These are phyloP conservation scores for Laothoe populi DNA, from an alignment of 2,888 invertebrate genomes.

Conservation along the genomic window DNA sequence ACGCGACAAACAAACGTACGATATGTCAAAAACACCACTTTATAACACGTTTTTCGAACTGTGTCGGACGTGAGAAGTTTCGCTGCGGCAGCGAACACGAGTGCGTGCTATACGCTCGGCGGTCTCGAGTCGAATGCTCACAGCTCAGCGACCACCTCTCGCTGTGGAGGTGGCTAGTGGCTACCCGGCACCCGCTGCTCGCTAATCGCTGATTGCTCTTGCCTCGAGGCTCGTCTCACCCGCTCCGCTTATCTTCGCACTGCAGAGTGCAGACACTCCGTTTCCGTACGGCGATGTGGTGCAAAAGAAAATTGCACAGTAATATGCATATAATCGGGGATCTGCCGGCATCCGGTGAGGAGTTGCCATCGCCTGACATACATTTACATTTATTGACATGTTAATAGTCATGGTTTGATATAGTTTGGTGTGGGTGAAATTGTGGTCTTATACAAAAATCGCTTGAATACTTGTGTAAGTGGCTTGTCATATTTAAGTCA, in stretches of 20 bases:
- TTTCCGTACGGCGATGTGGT: slow-evolving; percentile 55
- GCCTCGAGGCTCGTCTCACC: slow-evolving; percentile 29
- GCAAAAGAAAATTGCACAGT: slow-evolving; percentile 60
- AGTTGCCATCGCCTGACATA: slow-evolving; percentile 17
- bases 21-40: slow-evolving; percentile 67
- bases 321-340: slow-evolving; percentile 70
- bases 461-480: slow-evolving; percentile 4
- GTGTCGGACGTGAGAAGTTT: slow-evolving; percentile 73
- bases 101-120: slow-evolving; percentile 62
- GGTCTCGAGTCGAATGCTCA: slow-evolving; percentile 68
- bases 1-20: slow-evolving; percentile 54
- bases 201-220: neutral
- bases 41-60: slow-evolving; percentile 64
- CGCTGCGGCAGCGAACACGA: slow-evolving; percentile 56
- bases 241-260: slow-evolving; percentile 26
- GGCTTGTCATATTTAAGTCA: slow-evolving; percentile 9
- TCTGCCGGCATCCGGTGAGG: slow-evolving; percentile 59
- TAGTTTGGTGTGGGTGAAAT: neutral
- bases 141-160: slow-evolving; percentile 27
- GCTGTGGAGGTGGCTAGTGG: neutral
- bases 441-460: neutral
- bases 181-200: neutral
- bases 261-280: slow-evolving; percentile 40
- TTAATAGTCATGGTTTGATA: slow-evolving; percentile 9
- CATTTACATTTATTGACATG: slow-evolving; percentile 26